These are phyloP conservation scores for Gavia stellata DNA, from an alignment of 2,113 vertebrate species.

Conservation along the genomic window DNA sequence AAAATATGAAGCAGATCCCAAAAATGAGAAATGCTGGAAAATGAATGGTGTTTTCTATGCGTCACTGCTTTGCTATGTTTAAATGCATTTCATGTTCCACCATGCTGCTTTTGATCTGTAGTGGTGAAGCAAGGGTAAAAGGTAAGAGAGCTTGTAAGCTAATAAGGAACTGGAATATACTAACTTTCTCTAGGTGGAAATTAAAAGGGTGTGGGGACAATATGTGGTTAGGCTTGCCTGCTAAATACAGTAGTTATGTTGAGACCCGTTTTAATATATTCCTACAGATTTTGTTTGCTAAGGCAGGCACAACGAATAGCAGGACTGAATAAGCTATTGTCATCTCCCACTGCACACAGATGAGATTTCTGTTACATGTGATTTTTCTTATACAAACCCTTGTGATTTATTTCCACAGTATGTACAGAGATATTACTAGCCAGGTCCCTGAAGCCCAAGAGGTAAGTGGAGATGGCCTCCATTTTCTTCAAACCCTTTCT, in stretches of 20 bases:
- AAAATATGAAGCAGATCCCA: not conserved
- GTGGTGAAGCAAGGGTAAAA: not conserved
- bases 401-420: conserved; percentile 39
- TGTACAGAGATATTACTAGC: conserved; percentile 35
- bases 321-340: conserved; percentile 33
- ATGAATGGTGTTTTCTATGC: not conserved
- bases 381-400: conserved; percentile 47
- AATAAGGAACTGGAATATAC: not conserved
- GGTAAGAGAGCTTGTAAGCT: not conserved
- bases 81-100: not conserved
- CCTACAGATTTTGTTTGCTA: conserved; percentile 50
- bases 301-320: conserved; percentile 27
- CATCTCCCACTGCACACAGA: conserved; percentile 16
- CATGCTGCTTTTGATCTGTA: not conserved
- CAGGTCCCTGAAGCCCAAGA: conserved; percentile 6
- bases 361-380: not conserved
- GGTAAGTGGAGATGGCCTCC: conserved; percentile 21
- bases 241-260: not conserved
- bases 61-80: not conserved
- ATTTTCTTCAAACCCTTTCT: conserved; percentile 44
- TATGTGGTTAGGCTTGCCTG: not conserved
- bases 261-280: not conserved
- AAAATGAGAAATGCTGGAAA: not conserved
- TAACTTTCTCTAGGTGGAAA: not conserved
- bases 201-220: not conserved